Evolutionary conservation across 2,797 vertebrate species (phyloP).

Genomic region (Crocodylus rhombifer): DNA sequence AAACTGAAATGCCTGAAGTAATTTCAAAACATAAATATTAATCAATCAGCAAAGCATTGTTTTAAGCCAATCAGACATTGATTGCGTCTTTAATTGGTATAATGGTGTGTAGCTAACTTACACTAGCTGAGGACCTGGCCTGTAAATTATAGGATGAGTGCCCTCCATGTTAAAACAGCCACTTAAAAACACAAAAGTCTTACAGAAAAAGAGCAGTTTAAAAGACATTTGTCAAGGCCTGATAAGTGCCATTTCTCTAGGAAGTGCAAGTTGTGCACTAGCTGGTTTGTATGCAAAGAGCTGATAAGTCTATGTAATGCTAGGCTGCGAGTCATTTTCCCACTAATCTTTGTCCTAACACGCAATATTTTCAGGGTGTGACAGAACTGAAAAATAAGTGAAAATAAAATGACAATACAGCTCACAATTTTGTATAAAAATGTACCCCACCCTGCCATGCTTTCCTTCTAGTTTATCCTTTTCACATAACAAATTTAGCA

Average conservation of each 20-base stretch:
- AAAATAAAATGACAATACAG: not conserved
- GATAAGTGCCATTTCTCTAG: conserved; percentile 18
- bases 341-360: not conserved
- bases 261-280: not conserved
- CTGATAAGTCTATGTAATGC: not conserved
- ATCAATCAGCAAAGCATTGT: not conserved
- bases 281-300: not conserved
- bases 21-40: not conserved
- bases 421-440: not conserved
- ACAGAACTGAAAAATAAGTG: not conserved
- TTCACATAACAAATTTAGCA: not conserved
- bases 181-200: not conserved
- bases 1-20: not conserved
- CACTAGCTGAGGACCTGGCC: not conserved
- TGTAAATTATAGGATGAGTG: not conserved
- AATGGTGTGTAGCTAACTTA: not conserved
- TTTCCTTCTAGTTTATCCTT: not conserved
- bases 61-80: not conserved
- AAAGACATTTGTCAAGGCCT: fast-evolving
- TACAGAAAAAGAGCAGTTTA: not conserved
- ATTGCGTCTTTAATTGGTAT: not conserved
- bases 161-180: not conserved
- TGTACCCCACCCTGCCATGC: too few species aligned
- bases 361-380: not conserved
- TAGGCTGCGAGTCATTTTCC: not conserved